Evolutionary conservation across 2,888 invertebrate genomes (phyloP).

Genomic region (Cheilosia urbana): DNA sequence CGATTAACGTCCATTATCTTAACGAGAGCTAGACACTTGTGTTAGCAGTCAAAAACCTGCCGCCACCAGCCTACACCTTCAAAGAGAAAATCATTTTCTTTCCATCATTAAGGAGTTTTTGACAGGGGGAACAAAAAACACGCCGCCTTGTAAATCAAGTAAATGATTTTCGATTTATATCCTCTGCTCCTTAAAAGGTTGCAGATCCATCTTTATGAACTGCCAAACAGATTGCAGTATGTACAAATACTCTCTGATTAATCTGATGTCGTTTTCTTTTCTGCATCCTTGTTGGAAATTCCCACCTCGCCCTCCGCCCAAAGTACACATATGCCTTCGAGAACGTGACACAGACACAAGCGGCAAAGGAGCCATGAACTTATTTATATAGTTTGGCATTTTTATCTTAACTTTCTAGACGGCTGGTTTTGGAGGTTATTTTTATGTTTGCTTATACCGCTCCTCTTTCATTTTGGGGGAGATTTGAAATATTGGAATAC

Average conservation of each 20-base stretch:
- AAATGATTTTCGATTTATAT: conserved; percentile 63
- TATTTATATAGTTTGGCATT: conserved; percentile 45
- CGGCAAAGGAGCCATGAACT: conserved; percentile 23
- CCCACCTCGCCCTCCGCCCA: not conserved
- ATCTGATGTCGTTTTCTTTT: conserved; percentile 39
- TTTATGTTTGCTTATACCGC: not conserved
- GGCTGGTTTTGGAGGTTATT: conserved; percentile 48
- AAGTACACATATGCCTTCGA: conserved; percentile 30
- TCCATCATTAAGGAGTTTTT: conserved; percentile 5
- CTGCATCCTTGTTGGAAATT: conserved; percentile 25
- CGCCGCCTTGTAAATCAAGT: conserved; percentile 47
- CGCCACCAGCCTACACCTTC: not conserved
- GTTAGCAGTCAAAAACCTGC: not conserved
- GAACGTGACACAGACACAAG: conserved; percentile 2
- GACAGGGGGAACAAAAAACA: conserved; percentile 7
- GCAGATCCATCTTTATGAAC: conserved; percentile 60
- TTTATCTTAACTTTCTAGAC: conserved; percentile 71
- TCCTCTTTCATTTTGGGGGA: not conserved
- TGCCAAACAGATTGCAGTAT: conserved; percentile 65
- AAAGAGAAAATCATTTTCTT: not conserved
- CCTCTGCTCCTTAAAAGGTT: conserved; percentile 45
- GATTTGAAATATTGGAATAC: conserved; percentile 37
- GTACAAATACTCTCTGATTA: conserved; percentile 41
- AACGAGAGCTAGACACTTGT: not conserved
- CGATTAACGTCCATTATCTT: conserved; percentile 12